These are phyloP conservation scores for Phortica magna DNA, from an alignment of 2,888 invertebrate species.

Conservation along the genomic window DNA sequence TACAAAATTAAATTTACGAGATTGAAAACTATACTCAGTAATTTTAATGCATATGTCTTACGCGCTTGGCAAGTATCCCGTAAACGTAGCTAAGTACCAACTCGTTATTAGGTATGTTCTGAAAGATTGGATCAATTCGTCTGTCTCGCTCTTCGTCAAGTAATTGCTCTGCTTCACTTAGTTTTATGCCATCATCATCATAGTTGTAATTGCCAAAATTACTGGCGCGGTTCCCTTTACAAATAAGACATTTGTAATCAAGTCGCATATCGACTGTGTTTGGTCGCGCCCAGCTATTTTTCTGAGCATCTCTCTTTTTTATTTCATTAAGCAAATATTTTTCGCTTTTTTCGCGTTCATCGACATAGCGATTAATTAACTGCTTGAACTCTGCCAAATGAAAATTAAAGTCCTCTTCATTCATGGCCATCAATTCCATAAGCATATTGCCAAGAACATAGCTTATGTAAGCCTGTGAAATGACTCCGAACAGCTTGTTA, in stretches of 20 bases:
- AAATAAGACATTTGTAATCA: conserved; percentile 69
- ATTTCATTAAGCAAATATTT: conserved; percentile 64
- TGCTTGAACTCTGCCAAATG: conserved; percentile 63
- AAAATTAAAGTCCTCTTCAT: conserved; percentile 65
- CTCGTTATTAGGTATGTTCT: conserved; percentile 71
- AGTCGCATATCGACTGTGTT: conserved; percentile 58
- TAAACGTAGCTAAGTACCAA: conserved; percentile 67
- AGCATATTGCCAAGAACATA: conserved; percentile 71
- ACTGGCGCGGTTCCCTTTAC: conserved; percentile 73
- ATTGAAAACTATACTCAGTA: background rate
- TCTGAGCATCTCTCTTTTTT: conserved; percentile 63
- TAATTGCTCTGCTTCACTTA: conserved; percentile 40
- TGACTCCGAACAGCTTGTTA: conserved; percentile 66
- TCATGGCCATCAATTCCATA: conserved; percentile 69
- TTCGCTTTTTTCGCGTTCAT: conserved; percentile 70
- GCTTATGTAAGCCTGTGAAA: conserved; percentile 71
- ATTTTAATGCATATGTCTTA: conserved; percentile 42
- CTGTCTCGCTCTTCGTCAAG: conserved; percentile 57
- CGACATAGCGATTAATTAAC: conserved; percentile 66
- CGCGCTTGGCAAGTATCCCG: conserved; percentile 63
- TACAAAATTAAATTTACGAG: conserved; percentile 42
- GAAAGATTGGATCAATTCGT: conserved; percentile 71
- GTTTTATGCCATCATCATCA: conserved; percentile 59
- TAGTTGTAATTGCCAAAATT: conserved; percentile 71
- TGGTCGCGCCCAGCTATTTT: conserved; percentile 62